Conservation (phyloP, 1,140 invertebrate genomes). For the Phocides pigmalion region DNA sequence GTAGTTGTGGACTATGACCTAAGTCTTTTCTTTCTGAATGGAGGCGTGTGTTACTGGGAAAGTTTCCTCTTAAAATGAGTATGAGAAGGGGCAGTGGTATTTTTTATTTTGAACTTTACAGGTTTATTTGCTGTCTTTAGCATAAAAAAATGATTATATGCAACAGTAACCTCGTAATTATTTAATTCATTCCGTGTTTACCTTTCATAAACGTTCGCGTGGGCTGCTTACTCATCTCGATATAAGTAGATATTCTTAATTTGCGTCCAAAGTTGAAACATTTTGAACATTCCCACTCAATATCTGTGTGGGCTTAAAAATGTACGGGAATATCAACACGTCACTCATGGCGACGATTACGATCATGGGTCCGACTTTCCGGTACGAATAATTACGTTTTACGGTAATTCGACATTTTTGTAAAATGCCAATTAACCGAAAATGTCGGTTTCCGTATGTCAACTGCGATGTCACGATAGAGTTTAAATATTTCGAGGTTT, state of each 20-base stretch:
- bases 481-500: slow-evolving; percentile 30
- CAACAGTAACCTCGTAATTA: no score
- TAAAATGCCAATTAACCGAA: slow-evolving; percentile 33
- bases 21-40: no score
- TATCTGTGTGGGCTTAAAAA: slow-evolving; percentile 26
- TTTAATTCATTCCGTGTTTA: no score
- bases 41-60: no score
- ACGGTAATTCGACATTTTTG: slow-evolving; percentile 30
- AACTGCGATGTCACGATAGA: not conserved
- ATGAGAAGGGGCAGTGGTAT: no score
- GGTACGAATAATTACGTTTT: slow-evolving; percentile 24
- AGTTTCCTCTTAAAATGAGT: no score
- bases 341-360: slow-evolving; percentile 28
- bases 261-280: not conserved
- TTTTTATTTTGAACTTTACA: no score
- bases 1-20: no score
- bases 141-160: no score
- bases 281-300: not conserved
- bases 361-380: slow-evolving; percentile 12
- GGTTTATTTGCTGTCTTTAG: no score
- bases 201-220: no score
- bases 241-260: not conserved
- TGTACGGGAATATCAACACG: slow-evolving; percentile 7
- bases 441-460: slow-evolving; percentile 27
- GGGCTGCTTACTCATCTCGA: no score